Evolutionary conservation across 1,140 invertebrate species (phyloP), one percentile per base, ranked within the genome.

Genomic region (Caenorhabditis inopinata): DNA sequence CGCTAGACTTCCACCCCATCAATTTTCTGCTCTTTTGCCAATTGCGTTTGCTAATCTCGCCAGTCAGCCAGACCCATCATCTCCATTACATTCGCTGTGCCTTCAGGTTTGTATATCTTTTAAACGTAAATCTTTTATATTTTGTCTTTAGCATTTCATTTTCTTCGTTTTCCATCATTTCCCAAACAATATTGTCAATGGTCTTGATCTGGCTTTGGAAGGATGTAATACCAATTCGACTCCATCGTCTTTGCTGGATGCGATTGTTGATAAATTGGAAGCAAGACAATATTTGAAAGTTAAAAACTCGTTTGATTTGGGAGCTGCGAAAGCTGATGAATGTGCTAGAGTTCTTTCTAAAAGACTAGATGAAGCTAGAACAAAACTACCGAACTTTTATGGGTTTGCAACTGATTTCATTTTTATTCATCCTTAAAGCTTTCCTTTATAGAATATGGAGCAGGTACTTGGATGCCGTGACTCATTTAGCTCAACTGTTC

Each of bases 161-260:
- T 76, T 62, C 46, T 81, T 81, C 18, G 74, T 78, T 18, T 81
- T 81, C 75, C 80, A 81, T n/a, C 74, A 77, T 32, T 81, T 81
- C 47, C 80, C 80, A 7, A 38, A 45, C 23, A 81, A 81, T 25
- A 68, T 81, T 29, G 47, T 53, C 16, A 51, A 53, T 45, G 80
- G 74, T 25, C 47, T 81, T 29, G 80, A 81, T 6, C 35, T 81
- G 74, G 53, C 74, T n/a, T 42, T 81, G 18, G 49, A 76, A 21
- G 80, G 80, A 38, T 79, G 78, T 21, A 58, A 74, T 18, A 74
- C 48, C 9, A 51, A 62, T 29, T 58, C 38, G n/a, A 79, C 78
- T 51, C 78, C 78, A 12, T 45, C 45, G 16, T 62, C 48, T n/a
- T 46, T 79, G 4, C 29, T 79, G 32, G 62, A 79, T 14, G 42